Evolutionary conservation across 2,888 invertebrate species (phyloP).

Genomic region (Oxytorus armatus): DNA sequence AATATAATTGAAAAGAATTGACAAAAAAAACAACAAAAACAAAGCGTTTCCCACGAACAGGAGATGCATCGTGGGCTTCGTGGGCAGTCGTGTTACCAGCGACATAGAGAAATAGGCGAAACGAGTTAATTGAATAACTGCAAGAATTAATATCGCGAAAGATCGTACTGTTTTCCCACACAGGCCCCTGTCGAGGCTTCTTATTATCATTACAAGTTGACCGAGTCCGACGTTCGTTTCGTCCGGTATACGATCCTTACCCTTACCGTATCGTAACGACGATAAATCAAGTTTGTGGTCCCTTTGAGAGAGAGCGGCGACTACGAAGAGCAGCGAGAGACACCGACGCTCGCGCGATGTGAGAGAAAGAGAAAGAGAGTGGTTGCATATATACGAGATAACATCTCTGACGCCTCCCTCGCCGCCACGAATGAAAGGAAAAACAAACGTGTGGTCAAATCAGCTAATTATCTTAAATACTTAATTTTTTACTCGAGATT

Average conservation of each 20-base stretch:
- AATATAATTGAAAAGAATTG: not conserved
- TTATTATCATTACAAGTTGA: not conserved
- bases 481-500: conserved; percentile 73
- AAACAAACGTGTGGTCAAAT: conserved; percentile 68
- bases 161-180: conserved; percentile 27
- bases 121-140: conserved; percentile 54
- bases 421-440: conserved; percentile 43
- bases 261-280: conserved; percentile 20
- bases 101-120: conserved; percentile 1
- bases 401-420: conserved; percentile 31
- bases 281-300: conserved; percentile 59
- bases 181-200: conserved; percentile 1
- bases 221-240: conserved; percentile 10
- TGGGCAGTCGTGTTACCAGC: not conserved
- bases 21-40: not conserved
- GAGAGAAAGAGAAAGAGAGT: not conserved
- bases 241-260: too few species aligned
- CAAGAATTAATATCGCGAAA: conserved; percentile 45
- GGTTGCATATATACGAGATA: conserved; percentile 22
- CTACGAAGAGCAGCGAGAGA: not conserved
- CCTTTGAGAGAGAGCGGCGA: conserved; percentile 51
- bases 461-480: conserved; percentile 80
- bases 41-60: not conserved
- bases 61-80: not conserved
- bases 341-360: not conserved